Evolutionary conservation across 2,888 invertebrate genomes (phyloP).

Genomic region (Lepeophtheirus nordmannii): DNA sequence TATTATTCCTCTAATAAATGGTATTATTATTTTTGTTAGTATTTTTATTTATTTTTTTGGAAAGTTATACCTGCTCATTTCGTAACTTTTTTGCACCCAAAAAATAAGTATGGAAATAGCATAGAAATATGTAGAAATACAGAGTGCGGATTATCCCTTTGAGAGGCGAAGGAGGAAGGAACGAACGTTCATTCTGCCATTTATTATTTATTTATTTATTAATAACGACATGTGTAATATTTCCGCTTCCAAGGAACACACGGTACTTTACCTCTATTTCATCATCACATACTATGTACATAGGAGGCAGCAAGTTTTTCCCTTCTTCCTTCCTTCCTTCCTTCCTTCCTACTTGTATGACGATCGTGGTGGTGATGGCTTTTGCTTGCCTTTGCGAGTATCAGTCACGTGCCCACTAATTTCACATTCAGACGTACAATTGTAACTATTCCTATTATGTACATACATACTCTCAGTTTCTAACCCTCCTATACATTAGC

Average conservation of each 20-base stretch:
- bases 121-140: too few species aligned
- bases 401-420: not conserved
- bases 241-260: not conserved
- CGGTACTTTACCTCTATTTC: not conserved
- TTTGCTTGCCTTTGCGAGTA: not conserved
- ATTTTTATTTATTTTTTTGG: too few species aligned
- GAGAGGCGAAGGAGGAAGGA: too few species aligned
- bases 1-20: too few species aligned
- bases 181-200: too few species aligned
- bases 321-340: not conserved
- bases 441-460: not conserved
- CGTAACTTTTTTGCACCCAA: not conserved
- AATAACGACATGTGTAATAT: not conserved
- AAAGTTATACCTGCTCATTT: constrained; percentile 1
- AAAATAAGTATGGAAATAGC: not conserved
- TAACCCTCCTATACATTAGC: too few species aligned
- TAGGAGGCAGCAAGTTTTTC: constrained; percentile 2
- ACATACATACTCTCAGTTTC: too few species aligned
- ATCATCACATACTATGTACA: constrained; percentile 8
- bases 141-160: too few species aligned
- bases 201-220: too few species aligned
- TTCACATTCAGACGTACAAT: not conserved
- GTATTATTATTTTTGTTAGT: too few species aligned
- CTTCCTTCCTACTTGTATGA: not conserved
- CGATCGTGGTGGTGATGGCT: not conserved